Percentiles rank a stretch among this genome's conserved stretches.
Conservation (phyloP, 2,888 invertebrate species). For the Allygus modestus region DNA sequence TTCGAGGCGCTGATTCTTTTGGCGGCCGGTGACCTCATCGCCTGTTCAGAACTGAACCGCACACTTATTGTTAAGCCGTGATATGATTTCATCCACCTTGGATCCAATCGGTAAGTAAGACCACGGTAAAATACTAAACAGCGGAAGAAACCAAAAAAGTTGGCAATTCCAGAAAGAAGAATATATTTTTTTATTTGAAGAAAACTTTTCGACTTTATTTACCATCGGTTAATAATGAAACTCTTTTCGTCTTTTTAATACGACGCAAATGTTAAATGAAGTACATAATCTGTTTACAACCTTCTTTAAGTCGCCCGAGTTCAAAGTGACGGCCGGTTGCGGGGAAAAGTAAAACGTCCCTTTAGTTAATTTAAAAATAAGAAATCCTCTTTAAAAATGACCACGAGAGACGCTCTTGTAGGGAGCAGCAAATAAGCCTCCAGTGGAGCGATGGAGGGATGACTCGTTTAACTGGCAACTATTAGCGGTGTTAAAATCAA, state of each 20-base stretch:
- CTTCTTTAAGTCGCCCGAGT: conserved; percentile 13
- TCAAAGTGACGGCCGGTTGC: neutral
- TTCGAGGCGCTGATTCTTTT: neutral
- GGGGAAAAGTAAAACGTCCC: conserved; percentile 10
- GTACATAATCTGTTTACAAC: conserved; percentile 11
- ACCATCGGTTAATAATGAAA: neutral
- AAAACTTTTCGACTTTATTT: too few relatives aligned
- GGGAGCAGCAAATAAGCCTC: conserved; percentile 6
- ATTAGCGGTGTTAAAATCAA: neutral
- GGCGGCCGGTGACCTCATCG: neutral
- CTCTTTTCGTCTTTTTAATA: too few relatives aligned
- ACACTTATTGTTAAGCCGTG: too few relatives aligned
- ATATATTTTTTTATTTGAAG: too few relatives aligned
- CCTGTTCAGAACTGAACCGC: neutral
- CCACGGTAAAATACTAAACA: too few relatives aligned
- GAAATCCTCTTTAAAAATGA: conserved; percentile 40
- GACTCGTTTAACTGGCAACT: neutral
- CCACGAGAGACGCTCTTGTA: neutral
- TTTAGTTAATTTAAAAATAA: conserved; percentile 36
- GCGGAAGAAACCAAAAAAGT: too few relatives aligned
- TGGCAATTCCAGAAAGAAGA: too few relatives aligned
- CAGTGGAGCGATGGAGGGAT: neutral
- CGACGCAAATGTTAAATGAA: neutral
- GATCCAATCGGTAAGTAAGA: too few relatives aligned
- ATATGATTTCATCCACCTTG: too few relatives aligned